Evolutionary conservation across 2,888 invertebrate genomes (phyloP), one percentile per base, ranked within the genome.

Genomic region (Polydesmus complanatus): DNA sequence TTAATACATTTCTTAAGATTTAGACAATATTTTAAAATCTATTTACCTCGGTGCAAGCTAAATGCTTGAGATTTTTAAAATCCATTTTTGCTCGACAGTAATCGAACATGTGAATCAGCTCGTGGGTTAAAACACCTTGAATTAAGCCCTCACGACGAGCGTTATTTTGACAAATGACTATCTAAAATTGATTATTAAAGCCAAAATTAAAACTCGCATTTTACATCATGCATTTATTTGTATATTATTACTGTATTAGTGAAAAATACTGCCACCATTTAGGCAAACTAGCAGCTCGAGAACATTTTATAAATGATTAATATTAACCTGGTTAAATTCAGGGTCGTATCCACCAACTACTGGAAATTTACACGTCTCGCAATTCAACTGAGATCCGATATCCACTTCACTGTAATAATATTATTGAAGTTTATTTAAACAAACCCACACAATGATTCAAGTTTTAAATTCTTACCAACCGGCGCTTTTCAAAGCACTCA

Each of bases 51-150:
- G 94, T 91, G 70, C 96, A 96, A 0, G 95, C 95, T 61, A 96
- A 74, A 73, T 96, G 96, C 65, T 93, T 86, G 65, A 92, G 78
- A 71, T 95, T 90, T 68, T 81, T 85, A 68, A 93, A 90, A 74
- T 96, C 87, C 61, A 94, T 72, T 54, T 95, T 82, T 66, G 92
- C 88, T 52, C 84, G 81, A 72, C 96, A 96, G 71, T 83, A 88
- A 73, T 96, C 96, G 71, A 92, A 95, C 89, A 95, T 94, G 73
- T 96, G 96, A 54, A 95, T 85, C 81, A 96, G 82, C 75, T 96
- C 96, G 69, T 96, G 96, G 0, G 86, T 83, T 51, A 96, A 72
- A 0, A 92, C 86, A 23, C 85, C 86, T 71, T 87, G 86, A 0
- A 90, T 82, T 72, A 84, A 78, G 14, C 82, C 82, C 70, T 83